A percentile compares a stretch with the other conserved stretches of the same genome.
Evolutionary conservation across 2,888 invertebrate species (phyloP).

Genomic region (Myopa testacea): DNA sequence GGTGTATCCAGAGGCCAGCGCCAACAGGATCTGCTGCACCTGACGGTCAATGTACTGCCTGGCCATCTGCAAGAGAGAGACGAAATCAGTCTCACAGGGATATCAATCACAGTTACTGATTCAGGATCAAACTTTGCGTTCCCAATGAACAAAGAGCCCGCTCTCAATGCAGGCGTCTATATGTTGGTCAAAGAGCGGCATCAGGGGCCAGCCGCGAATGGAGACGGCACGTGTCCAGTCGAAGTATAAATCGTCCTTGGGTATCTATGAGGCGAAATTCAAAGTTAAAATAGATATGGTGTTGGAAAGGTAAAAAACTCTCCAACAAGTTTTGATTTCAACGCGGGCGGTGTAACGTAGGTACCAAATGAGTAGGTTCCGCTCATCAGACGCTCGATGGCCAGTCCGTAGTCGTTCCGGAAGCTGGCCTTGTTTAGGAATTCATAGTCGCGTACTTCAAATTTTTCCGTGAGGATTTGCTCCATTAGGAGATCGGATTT

Average conservation of each 20-base stretch:
- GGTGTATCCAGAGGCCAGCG: conserved; percentile 53
- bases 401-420: conserved; percentile 59
- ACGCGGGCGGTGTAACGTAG: conserved; percentile 56
- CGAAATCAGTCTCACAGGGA: background rate
- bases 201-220: conserved; percentile 64
- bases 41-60: conserved; percentile 57
- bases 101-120: background rate
- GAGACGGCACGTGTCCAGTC: conserved; percentile 64
- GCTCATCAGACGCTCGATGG: conserved; percentile 60
- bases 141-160: conserved; percentile 63
- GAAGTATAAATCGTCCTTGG: conserved; percentile 62
- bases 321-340: conserved; percentile 60
- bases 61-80: conserved; percentile 48
- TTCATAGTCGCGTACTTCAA: conserved; percentile 58
- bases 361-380: conserved; percentile 59
- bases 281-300: background rate
- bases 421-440: conserved; percentile 61
- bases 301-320: background rate
- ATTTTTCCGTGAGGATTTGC: conserved; percentile 56
- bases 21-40: conserved; percentile 56
- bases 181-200: conserved; percentile 60
- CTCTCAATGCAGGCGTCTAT: conserved; percentile 59
- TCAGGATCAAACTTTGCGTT: conserved; percentile 53
- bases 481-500: conserved; percentile 59
- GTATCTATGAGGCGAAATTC: conserved; percentile 50